phyloP scores from a whole-genome alignment of 2,797 vertebrate genomes.

The Pygocentrus nattereri region DNA sequence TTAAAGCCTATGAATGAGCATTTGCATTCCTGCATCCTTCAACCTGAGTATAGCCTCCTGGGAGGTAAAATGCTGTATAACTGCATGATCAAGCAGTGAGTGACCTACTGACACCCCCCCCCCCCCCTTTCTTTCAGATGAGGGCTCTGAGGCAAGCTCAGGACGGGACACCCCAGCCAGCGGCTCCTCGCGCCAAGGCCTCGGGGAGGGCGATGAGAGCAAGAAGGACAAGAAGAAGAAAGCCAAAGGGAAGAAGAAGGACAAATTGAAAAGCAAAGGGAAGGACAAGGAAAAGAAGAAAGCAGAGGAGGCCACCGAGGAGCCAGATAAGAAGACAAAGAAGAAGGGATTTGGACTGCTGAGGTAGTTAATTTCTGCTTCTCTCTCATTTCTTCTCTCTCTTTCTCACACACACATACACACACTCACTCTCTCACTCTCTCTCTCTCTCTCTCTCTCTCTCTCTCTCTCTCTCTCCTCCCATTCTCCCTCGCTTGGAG shows the following conservation, averaged over 20 bases:
- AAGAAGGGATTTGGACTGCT: conserved; percentile 91
- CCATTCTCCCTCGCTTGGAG: not conserved
- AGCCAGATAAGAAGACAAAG: conserved; percentile 87
- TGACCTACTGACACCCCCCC: not conserved
- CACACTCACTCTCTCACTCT: not conserved
- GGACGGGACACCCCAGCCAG: conserved; percentile 87
- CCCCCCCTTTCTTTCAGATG: conserved; percentile 74
- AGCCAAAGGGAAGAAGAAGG: conserved; percentile 88
- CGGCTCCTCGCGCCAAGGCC: conserved; percentile 81
- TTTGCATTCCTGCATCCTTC: too few relatives aligned
- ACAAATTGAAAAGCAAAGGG: conserved; percentile 85
- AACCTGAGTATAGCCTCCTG: not conserved
- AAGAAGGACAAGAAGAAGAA: conserved; percentile 90
- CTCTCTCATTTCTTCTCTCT: conserved; percentile 3
- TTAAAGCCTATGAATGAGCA: not conserved
- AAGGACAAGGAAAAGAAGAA: conserved; percentile 88
- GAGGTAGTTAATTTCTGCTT: conserved; percentile 77
- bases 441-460: conserved; percentile 7
- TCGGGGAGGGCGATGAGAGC: conserved; percentile 77
- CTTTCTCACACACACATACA: not conserved
- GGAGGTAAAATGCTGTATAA: not conserved
- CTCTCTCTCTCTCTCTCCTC: conserved; percentile 5
- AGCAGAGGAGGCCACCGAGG: conserved; percentile 79
- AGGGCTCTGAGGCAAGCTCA: conserved; percentile 91
- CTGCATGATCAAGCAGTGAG: not conserved